Evolutionary conservation across 1,140 invertebrate species (phyloP), one percentile per base, ranked within the genome.

Genomic region (Polypedilum vanderplanki): DNA sequence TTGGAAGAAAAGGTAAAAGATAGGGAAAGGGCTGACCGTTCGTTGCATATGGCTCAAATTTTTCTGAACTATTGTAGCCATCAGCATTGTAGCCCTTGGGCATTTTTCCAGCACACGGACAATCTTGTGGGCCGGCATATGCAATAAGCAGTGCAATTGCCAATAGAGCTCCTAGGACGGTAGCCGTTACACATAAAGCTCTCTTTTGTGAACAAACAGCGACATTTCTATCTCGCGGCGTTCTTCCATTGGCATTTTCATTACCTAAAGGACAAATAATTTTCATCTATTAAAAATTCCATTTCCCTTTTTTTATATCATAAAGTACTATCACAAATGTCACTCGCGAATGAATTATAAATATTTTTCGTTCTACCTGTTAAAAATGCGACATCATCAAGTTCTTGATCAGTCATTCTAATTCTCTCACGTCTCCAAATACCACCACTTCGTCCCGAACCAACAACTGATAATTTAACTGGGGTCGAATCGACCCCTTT

Each of bases 351-450:
- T n/a, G n/a, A n/a, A n/a, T n/a, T n/a, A n/a, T n/a, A n/a, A n/a
- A n/a, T n/a, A n/a, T n/a, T n/a, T 33, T 33, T 33, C 5, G 24
- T 33, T 33, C 76, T 79, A 93, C 93, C 93, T 87, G 93, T 95
- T 80, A 95, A 85, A 85, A 95, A 95, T 41, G 93, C 93, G 79
- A 94, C 93, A 86, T 96, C 93, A 83, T 95, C 94, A 78, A 96
- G 88, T 87, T 96, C 93, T 82, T 93, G 92, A 80, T 95, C 93
- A 83, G 90, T 82, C 81, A 83, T 83, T 79, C 82, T 81, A 79
- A 83, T 83, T 75, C 81, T 79, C 79, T 83, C 81, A 78, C 81
- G 81, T 78, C 81, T 80, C 81, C 81, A 83, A 81, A 83, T 81
- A 76, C 81, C 24, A 33, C 24, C 81, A 79, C 80, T 81, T 76